Evolutionary conservation across 2,113 vertebrate genomes (phyloP), one percentile per base, ranked within the genome.

Genomic region (Coregonus clupeaformis): DNA sequence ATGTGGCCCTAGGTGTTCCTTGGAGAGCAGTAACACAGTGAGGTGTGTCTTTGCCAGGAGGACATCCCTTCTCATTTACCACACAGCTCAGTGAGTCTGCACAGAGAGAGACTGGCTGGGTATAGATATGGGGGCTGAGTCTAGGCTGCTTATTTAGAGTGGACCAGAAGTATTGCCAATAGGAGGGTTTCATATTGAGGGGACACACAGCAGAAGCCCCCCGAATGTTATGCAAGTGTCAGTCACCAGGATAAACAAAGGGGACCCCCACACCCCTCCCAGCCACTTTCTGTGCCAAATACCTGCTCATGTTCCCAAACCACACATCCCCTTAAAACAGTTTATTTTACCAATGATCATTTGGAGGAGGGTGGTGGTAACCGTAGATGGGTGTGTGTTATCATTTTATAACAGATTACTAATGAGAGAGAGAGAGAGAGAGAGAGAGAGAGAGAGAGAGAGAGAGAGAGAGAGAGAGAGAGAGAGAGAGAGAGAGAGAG

Each of bases 11-110:
- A 45, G 57, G 57, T 52, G 24, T 18, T 29, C 14, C 16, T 92
- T 92, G 57, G 57, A 24, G 57, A 24, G n/a, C 20, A 52, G 57
- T n/a, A 92, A 87, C 92, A 88, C 91, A 93, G 92, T 91, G 92
- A 91, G 90, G 82, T 86, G 57, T 84, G 91, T 88, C 89, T 89
- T 82, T 88, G 86, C 65, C 73, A 68, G 66, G 47, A 9, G 86
- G 85, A 90, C 90, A 94, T 94, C 93, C 92, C 89, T 60, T 60
- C 57, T 60, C 57, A 60, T 60, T 52, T 60, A 60, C 57, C 18
- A 7, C n/a, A 22, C 13, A 5, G 57, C 57, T 22, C 18, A 9
- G 9, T 60, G 57, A 60, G 57, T n/a, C 57, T 24, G 57, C 18
- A 60, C 57, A 60, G 57, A 60, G 52, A 60, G 18, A 22, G 57